phyloP scores from a whole-genome alignment of 35 echinoderm and acorn worm species.

The Chiridota heheva region DNA sequence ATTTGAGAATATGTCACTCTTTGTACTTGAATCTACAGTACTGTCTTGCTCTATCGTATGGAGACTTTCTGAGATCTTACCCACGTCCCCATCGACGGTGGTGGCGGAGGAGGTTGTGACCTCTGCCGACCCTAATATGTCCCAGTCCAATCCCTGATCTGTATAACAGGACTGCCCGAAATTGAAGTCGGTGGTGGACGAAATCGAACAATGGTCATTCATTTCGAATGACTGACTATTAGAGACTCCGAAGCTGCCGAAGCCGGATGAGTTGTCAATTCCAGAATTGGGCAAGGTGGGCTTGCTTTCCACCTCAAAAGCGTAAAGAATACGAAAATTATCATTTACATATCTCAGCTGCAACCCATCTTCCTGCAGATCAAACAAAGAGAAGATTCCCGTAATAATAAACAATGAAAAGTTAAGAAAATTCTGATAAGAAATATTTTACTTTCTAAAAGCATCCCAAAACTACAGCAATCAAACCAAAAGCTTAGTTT shows the following conservation, averaged over 20 bases:
- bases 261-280: conserved; percentile 20
- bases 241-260: conserved; percentile 10
- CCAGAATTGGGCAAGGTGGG: conserved; percentile 19
- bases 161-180: neutral
- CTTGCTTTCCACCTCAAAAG: conserved; percentile 76
- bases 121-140: conserved; percentile 41
- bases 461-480: neutral
- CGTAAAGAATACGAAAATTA: conserved; percentile 84
- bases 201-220: conserved; percentile 14
- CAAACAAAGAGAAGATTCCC: conserved; percentile 15
- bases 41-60: conserved; percentile 12
- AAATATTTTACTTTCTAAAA: neutral
- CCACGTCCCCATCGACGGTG: neutral
- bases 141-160: conserved; percentile 26
- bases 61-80: neutral
- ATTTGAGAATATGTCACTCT: conserved; percentile 53
- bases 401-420: neutral
- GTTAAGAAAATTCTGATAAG: neutral
- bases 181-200: conserved; percentile 24
- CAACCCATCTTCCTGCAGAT: conserved; percentile 77
- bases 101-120: conserved; percentile 20
- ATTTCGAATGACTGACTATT: neutral
- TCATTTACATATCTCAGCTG: conserved; percentile 88
- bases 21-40: too few relatives aligned
- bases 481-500: too few relatives aligned